Evolutionary conservation across 2,888 invertebrate species (phyloP).

Genomic region (Caenorhabditis wallacei): DNA sequence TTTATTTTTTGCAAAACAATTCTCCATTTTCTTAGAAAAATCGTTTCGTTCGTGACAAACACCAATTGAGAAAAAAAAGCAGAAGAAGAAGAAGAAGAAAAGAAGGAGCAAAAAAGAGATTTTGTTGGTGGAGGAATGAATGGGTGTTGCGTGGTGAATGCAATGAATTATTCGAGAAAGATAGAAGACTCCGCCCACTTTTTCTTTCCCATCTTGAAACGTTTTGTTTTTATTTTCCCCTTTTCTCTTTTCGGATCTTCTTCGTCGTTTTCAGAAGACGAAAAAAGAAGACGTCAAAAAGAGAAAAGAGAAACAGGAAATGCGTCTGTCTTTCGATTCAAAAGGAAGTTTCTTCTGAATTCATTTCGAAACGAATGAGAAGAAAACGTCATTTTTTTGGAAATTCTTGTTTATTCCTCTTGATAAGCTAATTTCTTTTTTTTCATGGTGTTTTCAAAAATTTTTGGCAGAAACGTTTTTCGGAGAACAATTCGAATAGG

Average conservation of each 20-base stretch:
- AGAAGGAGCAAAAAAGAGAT: slow-evolving; percentile 17
- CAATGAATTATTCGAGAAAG: slow-evolving; percentile 59
- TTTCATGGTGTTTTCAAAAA: neutral
- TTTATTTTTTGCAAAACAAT: no score
- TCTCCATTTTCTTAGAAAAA: neutral
- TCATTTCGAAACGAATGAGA: slow-evolving; percentile 18
- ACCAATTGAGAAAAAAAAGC: slow-evolving; percentile 1
- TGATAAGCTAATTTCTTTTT: neutral
- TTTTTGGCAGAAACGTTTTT: no score
- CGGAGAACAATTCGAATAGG: no score
- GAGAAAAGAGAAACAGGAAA: slow-evolving; percentile 33
- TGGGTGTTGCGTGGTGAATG: slow-evolving; percentile 29
- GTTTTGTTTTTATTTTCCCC: slow-evolving; percentile 38
- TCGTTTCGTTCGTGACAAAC: slow-evolving; percentile 27
- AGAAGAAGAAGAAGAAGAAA: slow-evolving; percentile 11
- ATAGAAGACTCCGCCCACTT: slow-evolving; percentile 25
- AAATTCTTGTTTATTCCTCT: slow-evolving; percentile 8
- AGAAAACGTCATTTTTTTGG: slow-evolving; percentile 41
- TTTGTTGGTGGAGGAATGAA: slow-evolving; percentile 22
- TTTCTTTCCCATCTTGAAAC: slow-evolving; percentile 34
- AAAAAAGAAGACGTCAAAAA: slow-evolving; percentile 19
- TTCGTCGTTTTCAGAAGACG: slow-evolving; percentile 6
- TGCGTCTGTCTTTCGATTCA: slow-evolving; percentile 23
- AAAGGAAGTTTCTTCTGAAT: slow-evolving; percentile 32
- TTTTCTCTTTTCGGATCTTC: slow-evolving; percentile 9